Evolutionary conservation across 2,797 vertebrate genomes (phyloP).

Genomic region (Hozukius guyotensis): DNA sequence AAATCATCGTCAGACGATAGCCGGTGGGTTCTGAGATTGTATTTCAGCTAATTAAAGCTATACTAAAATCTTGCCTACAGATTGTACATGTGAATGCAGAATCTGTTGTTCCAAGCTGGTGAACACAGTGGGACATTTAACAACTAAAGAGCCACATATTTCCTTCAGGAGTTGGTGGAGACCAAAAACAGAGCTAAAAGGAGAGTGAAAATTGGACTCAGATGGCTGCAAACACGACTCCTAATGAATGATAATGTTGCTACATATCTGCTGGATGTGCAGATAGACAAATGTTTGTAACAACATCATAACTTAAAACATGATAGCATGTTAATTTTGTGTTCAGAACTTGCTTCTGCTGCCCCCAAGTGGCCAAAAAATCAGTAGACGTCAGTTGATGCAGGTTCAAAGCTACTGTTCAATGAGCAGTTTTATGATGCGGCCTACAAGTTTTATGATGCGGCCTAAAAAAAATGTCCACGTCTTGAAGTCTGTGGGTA

Average conservation of each 20-base stretch:
- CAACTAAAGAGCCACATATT: not conserved
- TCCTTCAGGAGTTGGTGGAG: not conserved
- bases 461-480: not conserved
- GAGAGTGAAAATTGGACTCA: not conserved
- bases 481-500: constrained; percentile 15
- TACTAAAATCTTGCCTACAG: too few species aligned
- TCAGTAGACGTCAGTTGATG: not conserved
- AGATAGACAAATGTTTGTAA: not conserved
- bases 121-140: not conserved
- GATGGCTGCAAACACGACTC: not conserved
- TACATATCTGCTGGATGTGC: not conserved
- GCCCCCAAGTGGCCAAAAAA: not conserved
- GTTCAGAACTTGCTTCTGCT: not conserved
- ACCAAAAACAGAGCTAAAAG: not conserved
- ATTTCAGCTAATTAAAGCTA: too few species aligned
- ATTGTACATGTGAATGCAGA: too few species aligned
- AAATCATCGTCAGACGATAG: too few species aligned
- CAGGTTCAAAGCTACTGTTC: not conserved
- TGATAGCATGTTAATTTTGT: not conserved
- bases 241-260: not conserved
- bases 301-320: not conserved
- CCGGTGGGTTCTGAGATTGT: too few species aligned
- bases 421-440: not conserved
- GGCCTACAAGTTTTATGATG: not conserved
- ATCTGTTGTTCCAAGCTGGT: not conserved